These are phyloP conservation scores for Anthopleura sola DNA, from an alignment of 64 coral and sea anemone genomes.

Conservation along the genomic window DNA sequence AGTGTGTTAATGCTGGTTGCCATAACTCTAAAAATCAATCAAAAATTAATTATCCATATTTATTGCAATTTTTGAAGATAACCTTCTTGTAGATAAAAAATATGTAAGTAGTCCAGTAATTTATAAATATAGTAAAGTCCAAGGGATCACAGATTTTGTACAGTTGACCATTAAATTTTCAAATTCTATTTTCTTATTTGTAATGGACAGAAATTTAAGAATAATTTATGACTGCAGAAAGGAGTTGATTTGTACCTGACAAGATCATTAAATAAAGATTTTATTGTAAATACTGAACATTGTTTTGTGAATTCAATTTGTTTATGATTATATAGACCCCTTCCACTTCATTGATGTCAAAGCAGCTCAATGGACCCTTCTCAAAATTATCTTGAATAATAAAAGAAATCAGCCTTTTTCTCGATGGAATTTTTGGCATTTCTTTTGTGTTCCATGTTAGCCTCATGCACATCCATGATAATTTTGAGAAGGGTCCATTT, in stretches of 20 bases:
- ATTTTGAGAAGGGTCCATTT: too few species aligned
- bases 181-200: constrained; percentile 31
- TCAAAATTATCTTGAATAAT: too few species aligned
- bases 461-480: too few species aligned
- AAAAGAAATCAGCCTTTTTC: too few species aligned
- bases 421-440: too few species aligned
- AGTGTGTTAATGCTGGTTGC: not conserved
- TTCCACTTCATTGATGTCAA: too few species aligned
- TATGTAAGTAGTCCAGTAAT: constrained; percentile 10
- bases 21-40: not conserved
- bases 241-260: constrained; percentile 10
- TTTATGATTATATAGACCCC: too few species aligned
- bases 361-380: too few species aligned
- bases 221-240: constrained; percentile 14
- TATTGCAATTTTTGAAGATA: constrained; percentile 16
- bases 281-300: not conserved
- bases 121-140: not conserved
- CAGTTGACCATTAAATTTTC: not conserved
- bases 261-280: constrained; percentile 7
- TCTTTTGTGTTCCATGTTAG: too few species aligned
- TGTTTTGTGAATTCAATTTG: not conserved
- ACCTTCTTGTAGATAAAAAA: constrained; percentile 10
- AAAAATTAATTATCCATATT: not conserved
- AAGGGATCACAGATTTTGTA: constrained; percentile 16
- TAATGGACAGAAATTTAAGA: constrained; percentile 9